phyloP scores from a whole-genome alignment of 1,140 invertebrate genomes.

The Musca domestica region DNA sequence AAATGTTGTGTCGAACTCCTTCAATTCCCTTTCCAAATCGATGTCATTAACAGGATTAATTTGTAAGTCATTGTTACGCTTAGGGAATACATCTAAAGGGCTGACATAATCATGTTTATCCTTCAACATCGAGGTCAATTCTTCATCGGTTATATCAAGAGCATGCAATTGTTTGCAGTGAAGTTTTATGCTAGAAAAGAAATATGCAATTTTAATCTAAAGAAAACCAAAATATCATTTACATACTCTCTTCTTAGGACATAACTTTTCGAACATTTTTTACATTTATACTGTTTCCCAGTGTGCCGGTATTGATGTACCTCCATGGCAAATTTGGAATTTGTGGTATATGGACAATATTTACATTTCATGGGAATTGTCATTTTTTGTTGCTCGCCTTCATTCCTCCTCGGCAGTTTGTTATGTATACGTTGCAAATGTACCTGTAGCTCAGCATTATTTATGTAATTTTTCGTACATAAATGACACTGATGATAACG shows the following conservation, averaged over 20 bases:
- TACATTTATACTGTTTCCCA: constrained; percentile 44
- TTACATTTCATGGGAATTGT: constrained; percentile 34
- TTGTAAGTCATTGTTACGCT: constrained; percentile 37
- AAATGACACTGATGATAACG: constrained; percentile 41
- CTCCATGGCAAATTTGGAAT: constrained; percentile 31
- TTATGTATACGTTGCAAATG: constrained; percentile 40
- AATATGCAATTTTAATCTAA: background rate
- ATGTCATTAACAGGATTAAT: constrained; percentile 40
- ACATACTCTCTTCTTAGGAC: constrained; percentile 41
- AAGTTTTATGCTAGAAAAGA: constrained; percentile 38
- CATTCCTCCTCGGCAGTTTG: background rate
- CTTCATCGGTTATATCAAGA: constrained; percentile 39
- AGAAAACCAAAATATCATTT: background rate
- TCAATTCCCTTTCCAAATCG: constrained; percentile 39
- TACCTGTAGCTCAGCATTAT: constrained; percentile 40
- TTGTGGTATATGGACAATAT: constrained; percentile 37
- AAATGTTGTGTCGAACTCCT: constrained; percentile 40
- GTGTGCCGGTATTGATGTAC: constrained; percentile 46
- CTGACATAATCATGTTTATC: constrained; percentile 42
- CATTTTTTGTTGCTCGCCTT: constrained; percentile 34
- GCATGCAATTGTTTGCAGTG: constrained; percentile 44
- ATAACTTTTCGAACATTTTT: constrained; percentile 37
- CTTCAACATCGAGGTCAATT: constrained; percentile 44
- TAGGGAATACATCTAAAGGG: constrained; percentile 45
- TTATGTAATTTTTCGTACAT: constrained; percentile 42